These are phyloP conservation scores for Philotrypesis tridentata DNA, from an alignment of 1,140 invertebrate genomes.

Conservation along the genomic window DNA sequence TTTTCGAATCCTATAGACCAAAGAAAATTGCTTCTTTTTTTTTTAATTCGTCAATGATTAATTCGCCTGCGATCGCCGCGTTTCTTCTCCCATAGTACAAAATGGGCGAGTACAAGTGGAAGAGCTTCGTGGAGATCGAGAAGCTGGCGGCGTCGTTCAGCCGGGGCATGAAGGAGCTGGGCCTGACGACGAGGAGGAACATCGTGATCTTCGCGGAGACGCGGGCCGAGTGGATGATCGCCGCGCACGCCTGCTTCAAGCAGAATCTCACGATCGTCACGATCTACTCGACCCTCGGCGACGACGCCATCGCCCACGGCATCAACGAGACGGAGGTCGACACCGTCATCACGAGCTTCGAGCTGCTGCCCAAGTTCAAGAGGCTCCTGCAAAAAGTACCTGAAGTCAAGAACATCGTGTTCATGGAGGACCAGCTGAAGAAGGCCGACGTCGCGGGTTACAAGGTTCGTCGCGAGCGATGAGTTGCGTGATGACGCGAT, in stretches of 20 bases:
- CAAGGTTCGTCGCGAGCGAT: too few relatives aligned
- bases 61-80: too few relatives aligned
- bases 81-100: too few relatives aligned
- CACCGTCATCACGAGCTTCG: slow-evolving; percentile 91
- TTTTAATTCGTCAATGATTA: too few relatives aligned
- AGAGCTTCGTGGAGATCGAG: slow-evolving; percentile 88
- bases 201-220: slow-evolving; percentile 98
- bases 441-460: slow-evolving; percentile 80
- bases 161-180: slow-evolving; percentile 82
- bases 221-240: slow-evolving; percentile 96
- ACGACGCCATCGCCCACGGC: slow-evolving; percentile 95
- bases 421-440: slow-evolving; percentile 90
- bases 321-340: slow-evolving; percentile 97
- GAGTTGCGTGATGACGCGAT: too few relatives aligned
- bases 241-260: slow-evolving; percentile 94
- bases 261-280: slow-evolving; percentile 92
- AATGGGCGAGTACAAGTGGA: slow-evolving; percentile 95
- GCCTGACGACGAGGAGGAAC: slow-evolving; percentile 80
- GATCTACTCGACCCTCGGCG: slow-evolving; percentile 96
- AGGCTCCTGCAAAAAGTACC: slow-evolving; percentile 81
- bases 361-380: slow-evolving; percentile 92
- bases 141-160: slow-evolving; percentile 84
- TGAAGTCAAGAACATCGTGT: slow-evolving; percentile 86
- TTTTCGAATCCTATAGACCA: too few relatives aligned
- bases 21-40: too few relatives aligned